These are phyloP conservation scores for Synergus laeviventris DNA, from an alignment of 2,888 invertebrate species.

Conservation along the genomic window DNA sequence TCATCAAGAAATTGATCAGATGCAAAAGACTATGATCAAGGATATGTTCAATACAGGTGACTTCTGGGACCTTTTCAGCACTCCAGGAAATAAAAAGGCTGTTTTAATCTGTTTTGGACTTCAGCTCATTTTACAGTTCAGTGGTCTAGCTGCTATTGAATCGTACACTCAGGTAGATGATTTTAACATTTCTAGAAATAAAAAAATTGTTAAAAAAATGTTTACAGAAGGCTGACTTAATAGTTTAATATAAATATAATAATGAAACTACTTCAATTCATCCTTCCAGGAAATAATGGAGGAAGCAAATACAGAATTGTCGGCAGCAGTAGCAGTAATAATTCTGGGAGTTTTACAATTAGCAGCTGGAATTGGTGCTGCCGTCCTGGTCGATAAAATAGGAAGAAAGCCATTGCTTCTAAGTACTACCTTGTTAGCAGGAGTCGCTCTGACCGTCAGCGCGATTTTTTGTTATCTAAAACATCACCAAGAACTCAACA, in stretches of 20 bases:
- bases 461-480: constrained; percentile 79
- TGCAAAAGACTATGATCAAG: constrained; percentile 76
- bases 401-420: constrained; percentile 79
- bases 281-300: constrained; percentile 77
- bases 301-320: constrained; percentile 74
- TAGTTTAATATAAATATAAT: neutral
- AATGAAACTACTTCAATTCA: neutral
- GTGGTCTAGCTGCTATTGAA: constrained; percentile 80
- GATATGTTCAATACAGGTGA: constrained; percentile 79
- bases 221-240: too few relatives aligned
- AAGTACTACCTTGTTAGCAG: constrained; percentile 79
- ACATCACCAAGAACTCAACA: constrained; percentile 77
- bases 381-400: constrained; percentile 78
- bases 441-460: constrained; percentile 77
- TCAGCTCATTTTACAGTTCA: constrained; percentile 80
- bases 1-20: constrained; percentile 73
- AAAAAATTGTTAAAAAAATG: too few relatives aligned
- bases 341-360: constrained; percentile 80
- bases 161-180: constrained; percentile 78
- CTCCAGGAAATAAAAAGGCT: constrained; percentile 77
- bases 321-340: constrained; percentile 79
- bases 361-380: constrained; percentile 74
- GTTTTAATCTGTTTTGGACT: constrained; percentile 76
- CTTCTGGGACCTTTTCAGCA: constrained; percentile 77
- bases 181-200: neutral